Base-by-base conservation (phyloP, 2,888 invertebrate species). In the Endotricha flammealis region DNA sequence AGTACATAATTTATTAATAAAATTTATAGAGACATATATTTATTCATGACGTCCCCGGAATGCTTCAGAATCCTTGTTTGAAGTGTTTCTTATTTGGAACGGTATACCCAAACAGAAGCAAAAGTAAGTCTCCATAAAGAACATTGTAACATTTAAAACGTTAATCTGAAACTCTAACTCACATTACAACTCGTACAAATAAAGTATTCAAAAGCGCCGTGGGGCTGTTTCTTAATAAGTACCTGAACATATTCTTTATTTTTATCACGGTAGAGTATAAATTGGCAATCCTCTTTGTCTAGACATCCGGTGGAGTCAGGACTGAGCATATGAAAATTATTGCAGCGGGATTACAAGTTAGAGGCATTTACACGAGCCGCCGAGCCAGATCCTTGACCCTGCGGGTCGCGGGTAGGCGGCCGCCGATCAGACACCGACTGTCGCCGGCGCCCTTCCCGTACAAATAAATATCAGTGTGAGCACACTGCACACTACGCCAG, bases 351-450 rank as follows among this genome's bases (percentile, higher is more conserved):
- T 46, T 46, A 49, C 48, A 53, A 51, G 44, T 53, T 56, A 52
- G 45, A 55, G 49, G 39, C 53, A 57, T 58, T 63, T 67, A 64
- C 57, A 66, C 63, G 61, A 57, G 62, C 45, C 58, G 54, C 34
- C 51, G 51, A 32, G 37, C 46, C 41, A 48, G 63, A 74, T 72
- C 74, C 77, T 77, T 80, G 78, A 78, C 73, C 77, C 68, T 64
- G 44, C 50, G 44, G 44, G 56, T 50, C 56, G 49, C 43, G 29
- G 25, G 43, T 43, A 44, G 48, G 48, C 48, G 43, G 50, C 43
- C 31, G 42, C 50, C 44, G 57, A 46, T 56, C 64, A 68, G 71
- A 70, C 72, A 54, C 50, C 38, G 43, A 48, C 53, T 46, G 55
- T 51, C 62, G 63, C 44, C 60, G 68, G 66, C 68, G 62, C 69